phyloP scores from a whole-genome alignment of 2,888 invertebrate species.

The Scaptodrosophila latifasciaeformis region DNA sequence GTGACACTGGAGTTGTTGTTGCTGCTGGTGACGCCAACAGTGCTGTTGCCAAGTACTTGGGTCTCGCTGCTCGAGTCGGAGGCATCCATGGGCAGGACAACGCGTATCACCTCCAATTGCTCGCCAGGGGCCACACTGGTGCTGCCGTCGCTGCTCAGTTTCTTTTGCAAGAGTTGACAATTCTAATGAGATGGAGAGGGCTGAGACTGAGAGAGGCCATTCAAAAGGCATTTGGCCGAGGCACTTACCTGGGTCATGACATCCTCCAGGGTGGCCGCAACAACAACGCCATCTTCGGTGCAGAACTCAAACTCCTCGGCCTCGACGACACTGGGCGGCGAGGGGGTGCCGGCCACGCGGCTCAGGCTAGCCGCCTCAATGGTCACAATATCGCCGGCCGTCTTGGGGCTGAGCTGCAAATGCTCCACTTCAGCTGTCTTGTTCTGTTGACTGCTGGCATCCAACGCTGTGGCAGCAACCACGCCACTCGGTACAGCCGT shows the following conservation, averaged over 20 bases:
- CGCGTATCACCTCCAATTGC: slow-evolving; percentile 69
- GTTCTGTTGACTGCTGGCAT: slow-evolving; percentile 51
- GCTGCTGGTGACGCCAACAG: slow-evolving; percentile 33
- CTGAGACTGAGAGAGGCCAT: slow-evolving; percentile 2
- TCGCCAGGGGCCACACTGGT: slow-evolving; percentile 31
- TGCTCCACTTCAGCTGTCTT: slow-evolving; percentile 16
- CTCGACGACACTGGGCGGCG: slow-evolving; percentile 31
- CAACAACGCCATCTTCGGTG: slow-evolving; percentile 57
- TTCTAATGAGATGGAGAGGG: slow-evolving; percentile 38
- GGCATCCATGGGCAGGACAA: slow-evolving; percentile 72
- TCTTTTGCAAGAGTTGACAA: slow-evolving; percentile 66
- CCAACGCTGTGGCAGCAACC: slow-evolving; percentile 17
- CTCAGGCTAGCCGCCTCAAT: slow-evolving; percentile 41
- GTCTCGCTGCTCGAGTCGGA: slow-evolving; percentile 71
- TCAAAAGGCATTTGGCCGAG: slow-evolving; percentile 3
- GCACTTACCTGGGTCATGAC: slow-evolving; percentile 68
- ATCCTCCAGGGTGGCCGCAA: slow-evolving; percentile 64
- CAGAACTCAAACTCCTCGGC: slow-evolving; percentile 57
- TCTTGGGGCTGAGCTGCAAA: slow-evolving; percentile 17
- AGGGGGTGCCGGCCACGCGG: slow-evolving; percentile 10
- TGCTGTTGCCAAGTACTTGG: slow-evolving; percentile 48
- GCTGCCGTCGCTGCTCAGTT: slow-evolving; percentile 53
- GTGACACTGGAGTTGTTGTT: slow-evolving; percentile 37
- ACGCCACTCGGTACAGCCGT: slow-evolving; percentile 1
- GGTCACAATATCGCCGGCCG: slow-evolving; percentile 37